Percentiles rank a stretch among this genome's conserved stretches.
These are phyloP conservation scores for Plutella xylostella DNA, from an alignment of 2,888 invertebrate genomes.

Conservation along the genomic window DNA sequence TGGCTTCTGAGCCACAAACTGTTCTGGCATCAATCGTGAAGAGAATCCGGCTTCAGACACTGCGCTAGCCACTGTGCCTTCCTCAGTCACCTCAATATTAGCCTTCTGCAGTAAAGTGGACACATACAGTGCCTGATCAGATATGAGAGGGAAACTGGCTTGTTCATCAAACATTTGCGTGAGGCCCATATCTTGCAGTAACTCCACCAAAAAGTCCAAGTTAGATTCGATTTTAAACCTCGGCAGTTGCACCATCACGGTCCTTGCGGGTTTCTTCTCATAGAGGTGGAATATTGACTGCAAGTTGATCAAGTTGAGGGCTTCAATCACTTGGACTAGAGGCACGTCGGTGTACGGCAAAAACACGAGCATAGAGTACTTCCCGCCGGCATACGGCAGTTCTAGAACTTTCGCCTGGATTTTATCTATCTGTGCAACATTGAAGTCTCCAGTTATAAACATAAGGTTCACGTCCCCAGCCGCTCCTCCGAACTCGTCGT, in stretches of 20 bases:
- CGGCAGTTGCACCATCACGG: conserved; percentile 67
- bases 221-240: conserved; percentile 68
- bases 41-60: conserved; percentile 30
- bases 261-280: conserved; percentile 17
- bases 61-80: conserved; percentile 39
- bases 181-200: conserved; percentile 49
- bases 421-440: conserved; percentile 21
- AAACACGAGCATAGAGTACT: conserved; percentile 73
- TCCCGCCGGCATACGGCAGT: conserved; percentile 42
- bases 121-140: conserved; percentile 32
- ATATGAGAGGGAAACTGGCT: conserved; percentile 37
- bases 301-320: conserved; percentile 26
- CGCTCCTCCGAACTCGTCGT: conserved; percentile 26
- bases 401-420: conserved; percentile 40
- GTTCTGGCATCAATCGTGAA: conserved; percentile 19
- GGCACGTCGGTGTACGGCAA: conserved; percentile 62
- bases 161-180: conserved; percentile 34
- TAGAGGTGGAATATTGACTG: not conserved
- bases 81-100: conserved; percentile 46
- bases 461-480: conserved; percentile 18
- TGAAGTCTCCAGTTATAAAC: not conserved
- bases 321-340: conserved; percentile 51
- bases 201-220: conserved; percentile 50
- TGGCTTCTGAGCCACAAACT: conserved; percentile 40
- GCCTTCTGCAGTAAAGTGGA: conserved; percentile 52